Percentiles rank a stretch among this genome's conserved stretches.
phyloP scores from a whole-genome alignment of 2,888 invertebrate species.

The Metellina segmentata region DNA sequence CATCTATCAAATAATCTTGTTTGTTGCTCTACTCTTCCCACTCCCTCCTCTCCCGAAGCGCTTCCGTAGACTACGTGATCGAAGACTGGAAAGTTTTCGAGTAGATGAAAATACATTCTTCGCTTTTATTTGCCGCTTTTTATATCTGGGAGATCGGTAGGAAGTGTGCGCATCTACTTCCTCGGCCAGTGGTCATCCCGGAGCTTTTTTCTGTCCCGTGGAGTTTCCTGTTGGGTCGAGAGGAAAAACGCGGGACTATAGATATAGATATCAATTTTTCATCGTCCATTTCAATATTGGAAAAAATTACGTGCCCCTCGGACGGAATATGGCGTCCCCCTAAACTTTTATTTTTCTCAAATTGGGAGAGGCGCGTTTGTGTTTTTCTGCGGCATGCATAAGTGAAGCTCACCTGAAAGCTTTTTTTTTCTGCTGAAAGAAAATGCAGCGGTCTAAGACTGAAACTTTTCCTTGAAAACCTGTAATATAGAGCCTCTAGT shows the following conservation, averaged over 20 bases:
- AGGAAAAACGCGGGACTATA: background rate
- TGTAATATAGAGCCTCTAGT: no score
- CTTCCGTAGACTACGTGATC: slow-evolving; percentile 53
- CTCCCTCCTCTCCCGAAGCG: background rate
- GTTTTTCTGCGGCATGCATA: background rate
- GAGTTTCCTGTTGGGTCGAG: background rate
- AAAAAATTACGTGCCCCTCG: slow-evolving; percentile 45
- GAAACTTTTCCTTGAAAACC: no score
- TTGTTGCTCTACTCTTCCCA: slow-evolving; percentile 26
- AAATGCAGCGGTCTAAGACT: no score
- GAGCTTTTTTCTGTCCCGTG: slow-evolving; percentile 21
- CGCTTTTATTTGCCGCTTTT: slow-evolving; percentile 50
- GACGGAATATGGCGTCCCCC: background rate
- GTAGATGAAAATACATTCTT: slow-evolving; percentile 59
- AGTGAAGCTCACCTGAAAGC: background rate
- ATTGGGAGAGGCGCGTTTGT: background rate
- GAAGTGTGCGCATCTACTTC: background rate
- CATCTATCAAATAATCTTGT: slow-evolving; percentile 73
- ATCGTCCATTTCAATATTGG: slow-evolving; percentile 69
- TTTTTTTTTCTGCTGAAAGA: no score
- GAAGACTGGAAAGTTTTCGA: slow-evolving; percentile 53
- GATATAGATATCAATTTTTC: slow-evolving; percentile 39
- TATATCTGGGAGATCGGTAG: slow-evolving; percentile 11
- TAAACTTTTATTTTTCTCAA: slow-evolving; percentile 11
- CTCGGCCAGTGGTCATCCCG: slow-evolving; percentile 54